A percentile compares a stretch with the other conserved stretches of the same genome.
phyloP scores from a whole-genome alignment of 1,140 invertebrate genomes.

The Zaprionus gabonicus region DNA sequence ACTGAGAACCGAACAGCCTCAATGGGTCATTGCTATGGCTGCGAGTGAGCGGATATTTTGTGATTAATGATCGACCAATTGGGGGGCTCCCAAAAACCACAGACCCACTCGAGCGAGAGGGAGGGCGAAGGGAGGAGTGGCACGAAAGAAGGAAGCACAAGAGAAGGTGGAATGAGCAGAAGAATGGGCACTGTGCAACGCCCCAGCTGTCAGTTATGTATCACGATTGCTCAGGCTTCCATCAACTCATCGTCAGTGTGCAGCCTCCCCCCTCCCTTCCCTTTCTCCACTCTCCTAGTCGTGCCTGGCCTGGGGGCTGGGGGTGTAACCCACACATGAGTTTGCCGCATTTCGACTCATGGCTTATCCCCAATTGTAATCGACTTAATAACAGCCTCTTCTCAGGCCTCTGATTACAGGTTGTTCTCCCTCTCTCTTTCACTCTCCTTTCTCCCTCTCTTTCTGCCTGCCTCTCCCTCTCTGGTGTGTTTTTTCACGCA shows the following conservation, averaged over 20 bases:
- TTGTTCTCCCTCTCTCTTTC: constrained; percentile 30
- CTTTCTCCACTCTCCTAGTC: background rate
- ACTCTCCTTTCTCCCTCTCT: constrained; percentile 7
- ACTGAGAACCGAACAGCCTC: constrained; percentile 20
- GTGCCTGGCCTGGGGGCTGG: constrained; percentile 21
- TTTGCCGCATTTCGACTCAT: constrained; percentile 29
- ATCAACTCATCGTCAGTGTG: constrained; percentile 66
- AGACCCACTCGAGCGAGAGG: constrained; percentile 5
- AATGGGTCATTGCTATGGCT: constrained; percentile 69
- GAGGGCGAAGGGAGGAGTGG: background rate
- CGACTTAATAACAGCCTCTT: constrained; percentile 71
- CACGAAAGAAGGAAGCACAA: background rate
- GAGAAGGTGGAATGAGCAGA: background rate
- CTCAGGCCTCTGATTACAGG: constrained; percentile 73
- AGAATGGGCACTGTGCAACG: constrained; percentile 48
- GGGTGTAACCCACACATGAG: constrained; percentile 65
- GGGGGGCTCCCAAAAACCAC: constrained; percentile 27
- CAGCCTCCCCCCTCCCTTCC: background rate
- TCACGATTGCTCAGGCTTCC: constrained; percentile 69
- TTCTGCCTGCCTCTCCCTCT: background rate
- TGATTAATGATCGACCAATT: constrained; percentile 76
- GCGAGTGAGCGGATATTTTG: constrained; percentile 49
- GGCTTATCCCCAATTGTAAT: constrained; percentile 74
- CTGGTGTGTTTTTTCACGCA: constrained; percentile 48
- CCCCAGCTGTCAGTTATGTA: constrained; percentile 68